These are phyloP conservation scores for Dolomedes plantarius DNA, from an alignment of 2,888 invertebrate genomes.

Conservation along the genomic window DNA sequence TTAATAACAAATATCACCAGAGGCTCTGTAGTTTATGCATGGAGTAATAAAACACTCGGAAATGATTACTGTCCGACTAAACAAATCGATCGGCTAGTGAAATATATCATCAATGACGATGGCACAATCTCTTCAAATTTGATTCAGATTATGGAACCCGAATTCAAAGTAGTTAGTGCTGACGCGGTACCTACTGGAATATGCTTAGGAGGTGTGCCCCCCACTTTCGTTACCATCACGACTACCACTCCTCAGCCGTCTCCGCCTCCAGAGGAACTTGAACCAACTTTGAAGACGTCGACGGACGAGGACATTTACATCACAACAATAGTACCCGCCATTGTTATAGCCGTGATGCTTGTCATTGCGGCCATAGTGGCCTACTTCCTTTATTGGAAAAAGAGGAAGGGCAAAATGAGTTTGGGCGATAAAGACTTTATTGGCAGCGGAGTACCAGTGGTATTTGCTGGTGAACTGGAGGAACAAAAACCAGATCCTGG, in stretches of 20 bases:
- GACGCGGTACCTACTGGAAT: slow-evolving; percentile 81
- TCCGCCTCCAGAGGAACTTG: slow-evolving; percentile 73
- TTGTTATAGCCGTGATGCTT: slow-evolving; percentile 89
- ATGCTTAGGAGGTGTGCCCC: slow-evolving; percentile 78
- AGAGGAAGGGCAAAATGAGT: slow-evolving; percentile 88
- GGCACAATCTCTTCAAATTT: slow-evolving; percentile 75
- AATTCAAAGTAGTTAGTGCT: slow-evolving; percentile 84
- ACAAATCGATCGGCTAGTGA: slow-evolving; percentile 84
- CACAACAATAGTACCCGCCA: slow-evolving; percentile 91
- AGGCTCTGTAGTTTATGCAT: slow-evolving; percentile 83
- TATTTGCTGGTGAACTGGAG: slow-evolving; percentile 94
- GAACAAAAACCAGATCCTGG: slow-evolving; percentile 86
- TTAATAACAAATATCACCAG: slow-evolving; percentile 84
- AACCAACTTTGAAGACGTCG: slow-evolving; percentile 58
- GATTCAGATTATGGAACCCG: slow-evolving; percentile 81
- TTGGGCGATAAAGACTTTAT: slow-evolving; percentile 82
- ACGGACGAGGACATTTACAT: slow-evolving; percentile 78
- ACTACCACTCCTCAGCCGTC: slow-evolving; percentile 75
- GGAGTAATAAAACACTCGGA: slow-evolving; percentile 91
- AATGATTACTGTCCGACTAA: slow-evolving; percentile 86
- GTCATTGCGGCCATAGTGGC: slow-evolving; percentile 91
- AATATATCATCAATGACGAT: slow-evolving; percentile 83
- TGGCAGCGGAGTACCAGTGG: slow-evolving; percentile 88
- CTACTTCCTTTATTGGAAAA: slow-evolving; percentile 88
- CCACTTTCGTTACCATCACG: slow-evolving; percentile 80